A percentile compares a stretch with the other conserved stretches of the same genome.
phyloP scores from a whole-genome alignment of 2,113 vertebrate species.

The Stercorarius parasiticus region DNA sequence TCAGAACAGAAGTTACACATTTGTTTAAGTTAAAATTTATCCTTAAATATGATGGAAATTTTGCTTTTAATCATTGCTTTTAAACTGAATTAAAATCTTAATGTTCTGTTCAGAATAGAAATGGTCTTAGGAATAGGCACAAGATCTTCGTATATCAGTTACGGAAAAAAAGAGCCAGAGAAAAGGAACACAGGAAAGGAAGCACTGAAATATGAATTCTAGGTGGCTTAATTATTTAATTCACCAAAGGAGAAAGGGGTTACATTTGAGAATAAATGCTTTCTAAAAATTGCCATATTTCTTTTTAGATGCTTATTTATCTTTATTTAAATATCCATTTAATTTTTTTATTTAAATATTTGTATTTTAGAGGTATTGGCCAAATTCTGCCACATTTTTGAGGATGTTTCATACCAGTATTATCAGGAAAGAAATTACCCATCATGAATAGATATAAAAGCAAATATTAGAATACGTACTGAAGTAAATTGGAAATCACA shows the following conservation, averaged over 20 bases:
- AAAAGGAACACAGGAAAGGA: neutral
- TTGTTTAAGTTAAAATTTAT: neutral
- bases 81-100: neutral
- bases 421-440: neutral
- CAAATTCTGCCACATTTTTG: neutral
- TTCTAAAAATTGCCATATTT: neutral
- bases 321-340: neutral
- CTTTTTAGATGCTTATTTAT: neutral
- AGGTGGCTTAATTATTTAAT: neutral
- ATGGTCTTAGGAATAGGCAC: neutral
- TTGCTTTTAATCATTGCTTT: neutral
- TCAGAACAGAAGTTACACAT: neutral
- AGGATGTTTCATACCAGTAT: neutral
- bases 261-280: neutral
- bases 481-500: neutral
- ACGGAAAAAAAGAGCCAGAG: neutral
- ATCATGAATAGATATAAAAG: neutral
- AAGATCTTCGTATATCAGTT: neutral
- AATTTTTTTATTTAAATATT: neutral
- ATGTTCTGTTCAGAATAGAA: neutral
- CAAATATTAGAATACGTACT: neutral
- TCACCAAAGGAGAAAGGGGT: neutral
- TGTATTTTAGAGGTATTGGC: neutral
- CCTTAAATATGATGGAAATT: neutral
- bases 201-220: neutral